Evolutionary conservation across 2,797 vertebrate genomes (phyloP), one percentile per base, ranked within the genome.

Genomic region (Catamblyrhynchus diadema): DNA sequence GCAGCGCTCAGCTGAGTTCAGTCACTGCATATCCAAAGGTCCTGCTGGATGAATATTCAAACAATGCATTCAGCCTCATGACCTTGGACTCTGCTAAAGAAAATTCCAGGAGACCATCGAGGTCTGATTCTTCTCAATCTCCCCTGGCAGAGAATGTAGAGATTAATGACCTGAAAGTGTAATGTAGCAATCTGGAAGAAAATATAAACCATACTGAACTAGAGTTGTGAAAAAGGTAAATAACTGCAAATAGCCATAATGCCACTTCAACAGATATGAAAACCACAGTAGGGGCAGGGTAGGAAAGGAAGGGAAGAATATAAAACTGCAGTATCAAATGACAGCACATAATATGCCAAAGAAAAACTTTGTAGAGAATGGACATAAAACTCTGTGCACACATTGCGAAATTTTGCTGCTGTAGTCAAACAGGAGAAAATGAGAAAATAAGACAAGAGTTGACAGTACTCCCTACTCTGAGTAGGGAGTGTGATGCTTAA

Each of bases 31-130:
- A 92, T 85, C 86, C 92, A 94, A 93, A 97, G 84, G 83, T 96
- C 85, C 90, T 91, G 79, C 74, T 95, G 82, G 89, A 97, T 95
- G 96, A 97, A 97, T 97, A 97, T 96, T 97, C 95, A 96, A 96
- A 94, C 93, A 94, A 72, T 67, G 79, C 14, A 7, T 88, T 97
- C 85, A 93, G 72, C 37, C 89, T 90, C 70, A 75, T 13, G 92
- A 96, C 92, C 93, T 89, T 86, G 95, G 85, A 93, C 79, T 95
- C 85, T 39, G 57, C 65, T 91, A 89, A 91, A 93, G 82, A 93
- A 95, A 97, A 96, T 95, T 96, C 89, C 93, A 91, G 51, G 47
- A 95, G 89, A 93, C 39, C 60, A 88, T 91, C 0, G 0, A 90
- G 72, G 89, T 93, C 91, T 82, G 69, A 83, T 96, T 82, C 65